These are phyloP conservation scores for Doris montereyensis DNA, from an alignment of 2,888 invertebrate species.

Conservation along the genomic window DNA sequence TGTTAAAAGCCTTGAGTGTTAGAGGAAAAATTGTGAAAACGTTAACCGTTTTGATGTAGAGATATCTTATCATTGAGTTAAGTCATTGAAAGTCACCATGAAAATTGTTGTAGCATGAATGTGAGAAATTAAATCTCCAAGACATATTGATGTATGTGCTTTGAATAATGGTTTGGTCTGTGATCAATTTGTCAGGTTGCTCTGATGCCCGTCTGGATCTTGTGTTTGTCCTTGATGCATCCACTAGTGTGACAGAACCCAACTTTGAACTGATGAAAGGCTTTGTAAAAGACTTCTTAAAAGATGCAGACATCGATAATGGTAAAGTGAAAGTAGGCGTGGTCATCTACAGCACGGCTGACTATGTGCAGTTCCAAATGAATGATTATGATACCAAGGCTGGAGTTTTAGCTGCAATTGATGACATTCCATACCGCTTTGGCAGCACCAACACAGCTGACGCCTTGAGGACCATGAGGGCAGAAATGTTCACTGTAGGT, in stretches of 20 bases:
- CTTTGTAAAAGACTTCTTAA: conserved; percentile 54
- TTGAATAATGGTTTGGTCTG: neutral
- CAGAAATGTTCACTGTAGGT: conserved; percentile 49
- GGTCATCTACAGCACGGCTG: conserved; percentile 52
- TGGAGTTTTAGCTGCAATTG: conserved; percentile 51
- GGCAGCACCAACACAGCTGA: conserved; percentile 58
- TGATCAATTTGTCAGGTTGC: conserved; percentile 39
- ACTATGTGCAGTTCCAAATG: conserved; percentile 55
- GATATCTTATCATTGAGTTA: too few relatives aligned
- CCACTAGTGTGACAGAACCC: conserved; percentile 56
- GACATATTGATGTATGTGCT: neutral
- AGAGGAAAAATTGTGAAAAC: too few relatives aligned
- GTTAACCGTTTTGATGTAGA: too few relatives aligned
- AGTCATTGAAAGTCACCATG: too few relatives aligned
- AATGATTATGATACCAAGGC: conserved; percentile 49
- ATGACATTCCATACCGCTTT: conserved; percentile 48
- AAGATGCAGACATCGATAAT: conserved; percentile 47
- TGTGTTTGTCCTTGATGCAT: conserved; percentile 60
- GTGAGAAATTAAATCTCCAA: neutral
- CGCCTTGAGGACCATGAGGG: conserved; percentile 51
- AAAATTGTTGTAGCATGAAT: neutral
- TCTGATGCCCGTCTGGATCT: conserved; percentile 50
- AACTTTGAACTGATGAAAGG: conserved; percentile 57
- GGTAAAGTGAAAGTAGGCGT: conserved; percentile 50
- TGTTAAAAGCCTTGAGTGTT: too few relatives aligned